Evolutionary conservation across 2,888 invertebrate genomes (phyloP), one percentile per base, ranked within the genome.

Genomic region (Chouioia cunea): DNA sequence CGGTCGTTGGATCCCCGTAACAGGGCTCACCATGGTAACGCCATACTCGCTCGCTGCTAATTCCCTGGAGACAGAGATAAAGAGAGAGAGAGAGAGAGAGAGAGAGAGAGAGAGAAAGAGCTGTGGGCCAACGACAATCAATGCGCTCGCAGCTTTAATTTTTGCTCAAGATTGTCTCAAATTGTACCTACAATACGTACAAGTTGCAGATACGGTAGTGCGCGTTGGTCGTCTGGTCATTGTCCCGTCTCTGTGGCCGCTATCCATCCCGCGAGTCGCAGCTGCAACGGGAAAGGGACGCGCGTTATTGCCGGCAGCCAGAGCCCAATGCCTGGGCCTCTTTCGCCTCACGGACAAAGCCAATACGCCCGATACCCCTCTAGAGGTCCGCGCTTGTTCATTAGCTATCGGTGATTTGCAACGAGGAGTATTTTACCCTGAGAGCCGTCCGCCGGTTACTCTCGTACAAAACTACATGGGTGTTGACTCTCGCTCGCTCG

Each of bases 181-280:
- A n/a, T n/a, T n/a, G n/a, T n/a, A n/a, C n/a, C n/a, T n/a, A n/a
- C n/a, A n/a, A n/a, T n/a, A n/a, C n/a, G n/a, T n/a, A n/a, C n/a
- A n/a, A n/a, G n/a, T n/a, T n/a, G n/a, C n/a, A n/a, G n/a, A n/a
- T n/a, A n/a, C n/a, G n/a, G 6, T 27, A 27, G 27, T 27, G 3
- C 27, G 27, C 27, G 27, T 3, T 20, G 16, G 18, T 18, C 63
- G 44, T 20, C 70, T 79, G 78, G 80, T 80, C 80, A 79, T 80
- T 79, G 79, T 80, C 79, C 79, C 76, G 60, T 60, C 63, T 15
- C 4, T 15, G 12, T 14, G n/a, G 48, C 48, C 15, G 48, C 48
- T 12, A 16, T 15, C 15, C 48, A 15, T 16, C n/a, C 48, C 4
- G 8, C 48, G 48, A 15, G 48, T 15, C 12, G n/a, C n/a, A 48